Evolutionary conservation across 1,140 invertebrate species (phyloP), one percentile per base, ranked within the genome.

Genomic region (Callitettix versicolor): DNA sequence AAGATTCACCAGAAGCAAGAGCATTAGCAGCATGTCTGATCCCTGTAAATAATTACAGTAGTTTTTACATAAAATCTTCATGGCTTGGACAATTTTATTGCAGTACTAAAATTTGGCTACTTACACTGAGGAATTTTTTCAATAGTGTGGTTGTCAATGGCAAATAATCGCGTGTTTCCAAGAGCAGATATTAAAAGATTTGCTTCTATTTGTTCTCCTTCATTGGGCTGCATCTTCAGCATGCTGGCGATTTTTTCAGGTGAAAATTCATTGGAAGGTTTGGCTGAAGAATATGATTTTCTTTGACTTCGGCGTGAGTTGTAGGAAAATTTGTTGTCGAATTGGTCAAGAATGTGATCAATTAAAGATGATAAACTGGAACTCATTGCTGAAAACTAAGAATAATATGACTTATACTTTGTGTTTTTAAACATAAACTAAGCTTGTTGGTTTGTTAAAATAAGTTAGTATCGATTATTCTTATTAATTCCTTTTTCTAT

Each of bases 101-200:
- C 26, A 30, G 9, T 30, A 30, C 9, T 30, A 4, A 46, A 14
- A 18, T 20, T 20, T 7, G 15, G 30, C 1, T 34, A 66, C 68
- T 68, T 60, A 74, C 70, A 0, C 15, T 62, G 5, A 2, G 71
- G 68, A 1, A 78, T 42, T 26, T 69, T 59, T 30, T 76, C 64
- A 1, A 84, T 55, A 7, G 76, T 75, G 17, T 73, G 60, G 57
- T 78, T 76, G 62, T 78, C 76, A 51, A 81, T 76, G 2, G 80
- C 62, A 22, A 75, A 73, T 54, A 76, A 76, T 52, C 67, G 60
- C 53, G 73, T 67, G 5, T 63, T 60, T 49, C 71, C 72, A 38
- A 69, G 58, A 2, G 70, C 43, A 34, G 73, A 67, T 0, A 73
- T 18, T 20, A 72, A 68, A 3, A 82, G 18, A 33, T 72, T 66